Evolutionary conservation across 2,113 vertebrate species (phyloP).

Genomic region (Nicator chloris): DNA sequence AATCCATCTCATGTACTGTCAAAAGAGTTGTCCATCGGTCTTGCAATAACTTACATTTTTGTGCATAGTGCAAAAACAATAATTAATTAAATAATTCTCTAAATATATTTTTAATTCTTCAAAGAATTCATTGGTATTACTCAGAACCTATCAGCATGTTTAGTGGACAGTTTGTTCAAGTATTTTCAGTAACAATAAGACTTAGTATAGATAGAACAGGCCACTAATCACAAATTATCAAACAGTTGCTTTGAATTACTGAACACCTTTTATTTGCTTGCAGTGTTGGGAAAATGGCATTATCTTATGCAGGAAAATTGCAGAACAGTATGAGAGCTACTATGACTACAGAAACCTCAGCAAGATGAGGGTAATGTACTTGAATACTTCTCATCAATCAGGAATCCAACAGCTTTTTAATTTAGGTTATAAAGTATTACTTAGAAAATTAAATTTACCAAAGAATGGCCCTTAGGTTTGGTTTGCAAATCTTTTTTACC

Average conservation of each 20-base stretch:
- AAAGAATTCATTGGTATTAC: neutral
- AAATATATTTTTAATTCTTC: neutral
- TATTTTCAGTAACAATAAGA: neutral
- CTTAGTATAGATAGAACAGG: neutral
- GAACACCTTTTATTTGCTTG: neutral
- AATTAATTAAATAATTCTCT: neutral
- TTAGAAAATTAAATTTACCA: neutral
- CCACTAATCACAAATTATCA: neutral
- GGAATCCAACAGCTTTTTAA: neutral
- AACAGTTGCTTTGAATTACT: neutral
- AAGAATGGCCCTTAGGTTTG: neutral
- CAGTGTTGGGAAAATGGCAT: conserved; percentile 99
- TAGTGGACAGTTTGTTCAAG: neutral
- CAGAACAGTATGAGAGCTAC: conserved; percentile 94
- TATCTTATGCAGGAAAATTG: conserved; percentile 94
- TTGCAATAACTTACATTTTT: neutral
- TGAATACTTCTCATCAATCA: neutral
- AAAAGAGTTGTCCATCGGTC: neutral
- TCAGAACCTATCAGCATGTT: neutral
- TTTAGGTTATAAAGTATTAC: neutral
- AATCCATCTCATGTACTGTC: neutral
- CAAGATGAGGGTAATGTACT: conserved; percentile 92
- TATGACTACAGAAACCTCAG: conserved; percentile 99
- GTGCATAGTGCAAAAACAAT: neutral
- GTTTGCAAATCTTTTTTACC: neutral